These are phyloP conservation scores for Lepeophtheirus salmonis DNA, from an alignment of 1,140 invertebrate genomes.

Conservation along the genomic window DNA sequence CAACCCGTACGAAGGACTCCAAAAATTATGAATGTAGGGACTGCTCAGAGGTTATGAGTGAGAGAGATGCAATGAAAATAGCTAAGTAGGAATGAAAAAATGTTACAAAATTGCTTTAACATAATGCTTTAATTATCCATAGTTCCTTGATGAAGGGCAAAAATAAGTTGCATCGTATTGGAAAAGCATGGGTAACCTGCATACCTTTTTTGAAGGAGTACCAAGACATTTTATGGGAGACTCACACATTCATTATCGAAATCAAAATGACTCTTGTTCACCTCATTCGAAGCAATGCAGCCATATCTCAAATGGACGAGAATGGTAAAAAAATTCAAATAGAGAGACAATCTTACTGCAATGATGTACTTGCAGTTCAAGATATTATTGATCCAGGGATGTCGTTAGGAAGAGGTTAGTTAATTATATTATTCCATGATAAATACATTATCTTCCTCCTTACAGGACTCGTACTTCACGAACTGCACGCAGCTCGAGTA, in stretches of 20 bases:
- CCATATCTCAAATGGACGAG: not conserved
- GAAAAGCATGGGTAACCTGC: not conserved
- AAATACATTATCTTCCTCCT: not conserved
- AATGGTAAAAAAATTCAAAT: not conserved
- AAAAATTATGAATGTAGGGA: not conserved
- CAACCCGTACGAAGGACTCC: not conserved
- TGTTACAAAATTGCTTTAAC: not conserved
- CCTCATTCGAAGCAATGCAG: not conserved
- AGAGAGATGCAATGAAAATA: not conserved
- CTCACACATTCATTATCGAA: not conserved
- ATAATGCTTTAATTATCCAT: not conserved
- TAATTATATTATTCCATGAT: not conserved
- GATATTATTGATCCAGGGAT: not conserved
- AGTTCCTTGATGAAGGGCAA: not conserved
- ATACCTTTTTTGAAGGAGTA: not conserved
- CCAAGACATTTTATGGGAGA: not conserved
- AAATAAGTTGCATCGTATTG: not conserved
- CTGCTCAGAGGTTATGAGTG: not conserved
- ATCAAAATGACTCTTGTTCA: not conserved
- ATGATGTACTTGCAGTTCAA: not conserved
- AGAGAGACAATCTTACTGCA: not conserved
- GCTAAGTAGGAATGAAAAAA: too few species aligned
- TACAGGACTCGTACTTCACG: not conserved
- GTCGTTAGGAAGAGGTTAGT: not conserved
- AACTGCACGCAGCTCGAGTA: not conserved